A percentile compares a stretch with the other conserved stretches of the same genome.
Conservation (phyloP, 2,797 vertebrate genomes). For the Aphelocoma californica region DNA sequence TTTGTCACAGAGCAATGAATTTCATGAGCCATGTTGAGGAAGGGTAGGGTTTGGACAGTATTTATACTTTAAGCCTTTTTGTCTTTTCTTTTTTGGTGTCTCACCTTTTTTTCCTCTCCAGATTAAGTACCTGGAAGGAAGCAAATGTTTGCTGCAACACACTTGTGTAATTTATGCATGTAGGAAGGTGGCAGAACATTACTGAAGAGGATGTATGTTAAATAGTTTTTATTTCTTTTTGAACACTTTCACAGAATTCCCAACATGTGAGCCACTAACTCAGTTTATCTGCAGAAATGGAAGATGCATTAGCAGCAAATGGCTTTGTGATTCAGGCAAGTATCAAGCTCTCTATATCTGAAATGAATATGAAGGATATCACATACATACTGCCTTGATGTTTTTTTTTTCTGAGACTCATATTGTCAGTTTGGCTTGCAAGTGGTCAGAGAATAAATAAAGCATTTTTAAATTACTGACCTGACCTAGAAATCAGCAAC, state of each 20-base stretch:
- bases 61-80: background rate
- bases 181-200: background rate
- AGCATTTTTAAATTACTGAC: background rate
- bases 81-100: background rate
- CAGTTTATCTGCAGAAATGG: conserved; percentile 94
- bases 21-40: background rate
- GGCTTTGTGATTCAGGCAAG: conserved; percentile 95
- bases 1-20: background rate
- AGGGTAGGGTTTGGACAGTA: background rate
- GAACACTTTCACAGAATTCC: conserved; percentile 80
- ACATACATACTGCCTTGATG: background rate
- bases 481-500: background rate
- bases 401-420: background rate
- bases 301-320: conserved; percentile 90
- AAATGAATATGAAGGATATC: background rate
- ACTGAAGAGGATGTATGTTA: background rate
- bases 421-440: background rate
- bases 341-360: background rate
- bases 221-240: conserved; percentile 18
- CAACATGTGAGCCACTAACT: conserved; percentile 89
- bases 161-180: background rate
- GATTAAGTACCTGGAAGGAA: background rate
- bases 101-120: background rate
- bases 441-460: background rate
- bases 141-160: background rate